Base-by-base conservation (phyloP, 2,888 invertebrate genomes). In the Mycogona germanica region DNA sequence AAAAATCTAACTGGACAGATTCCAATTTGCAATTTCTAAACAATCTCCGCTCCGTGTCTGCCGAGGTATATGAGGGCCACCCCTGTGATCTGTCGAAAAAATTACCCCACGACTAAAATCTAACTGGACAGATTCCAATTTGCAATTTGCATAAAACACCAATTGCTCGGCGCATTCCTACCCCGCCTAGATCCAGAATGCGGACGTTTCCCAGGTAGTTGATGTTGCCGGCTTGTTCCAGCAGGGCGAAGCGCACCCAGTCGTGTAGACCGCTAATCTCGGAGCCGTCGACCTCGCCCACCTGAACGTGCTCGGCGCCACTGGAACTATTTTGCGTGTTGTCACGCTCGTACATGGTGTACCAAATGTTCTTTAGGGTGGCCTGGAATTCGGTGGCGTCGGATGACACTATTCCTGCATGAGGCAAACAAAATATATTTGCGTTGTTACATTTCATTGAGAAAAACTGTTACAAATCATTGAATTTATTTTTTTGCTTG, bases 221-320 rank as follows among this genome's bases (percentile, higher is more conserved):
- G 1, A 79, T 74, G 41, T 76, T 73, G 50, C 80, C 79, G 1
- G 77, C 78, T 40, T 71, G 66, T 72, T 93, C 92, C 70, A 87
- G 82, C 55, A 77, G 77, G 53, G 79, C 76, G 64, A 87, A 88
- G 69, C 85, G 86, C 29, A 93, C 74, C 92, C 93, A 93, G 68
- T 88, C 91, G 69, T 95, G 93, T 59, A 93, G 74, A 7, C 92
- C 92, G 67, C 72, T 81, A 25, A 92, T 40, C 2, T 28, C 79
- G 63, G 81, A 80, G 41, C 78, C 78, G 68, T 85, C 87, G 0
- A 85, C 73, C 75, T 95, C 93, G 0, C 88, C 84, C 2, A 92
- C 77, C 68, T 93, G 91, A 23, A 91, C 80, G 65, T 95, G 93
- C 69, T 95, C 93, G 66, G 93, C 93, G 1, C 89, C 93, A 37